A percentile compares a stretch with the other conserved stretches of the same genome.
These are phyloP conservation scores for Tetramorium alpestre DNA, from an alignment of 1,140 invertebrate genomes.

Conservation along the genomic window DNA sequence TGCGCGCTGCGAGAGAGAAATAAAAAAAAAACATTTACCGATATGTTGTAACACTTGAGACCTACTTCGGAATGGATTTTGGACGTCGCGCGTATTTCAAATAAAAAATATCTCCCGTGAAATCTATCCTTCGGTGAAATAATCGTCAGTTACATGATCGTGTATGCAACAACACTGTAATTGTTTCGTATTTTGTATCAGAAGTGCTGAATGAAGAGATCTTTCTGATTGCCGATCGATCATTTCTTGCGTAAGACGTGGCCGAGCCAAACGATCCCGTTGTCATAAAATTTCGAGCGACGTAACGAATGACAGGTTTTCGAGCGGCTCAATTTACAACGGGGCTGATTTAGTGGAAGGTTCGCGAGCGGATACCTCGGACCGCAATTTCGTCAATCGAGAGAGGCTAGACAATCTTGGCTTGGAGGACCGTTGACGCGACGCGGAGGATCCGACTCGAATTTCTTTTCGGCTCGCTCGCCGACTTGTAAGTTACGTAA, in stretches of 20 bases:
- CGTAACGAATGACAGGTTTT: slow-evolving; percentile 10
- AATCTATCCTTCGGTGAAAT: slow-evolving; percentile 17
- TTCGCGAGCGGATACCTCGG: background rate
- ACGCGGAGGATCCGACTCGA: background rate
- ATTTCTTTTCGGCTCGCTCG: slow-evolving; percentile 7
- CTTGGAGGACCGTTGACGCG: background rate
- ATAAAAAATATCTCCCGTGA: slow-evolving; percentile 7
- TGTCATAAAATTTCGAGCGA: slow-evolving; percentile 22
- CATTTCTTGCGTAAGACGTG: slow-evolving; percentile 63
- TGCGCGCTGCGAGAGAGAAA: background rate
- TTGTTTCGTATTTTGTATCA: slow-evolving; percentile 1
- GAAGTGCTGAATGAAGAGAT: slow-evolving; percentile 20
- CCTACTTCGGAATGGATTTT: background rate
- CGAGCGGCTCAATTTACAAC: slow-evolving; percentile 27
- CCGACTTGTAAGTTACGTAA: slow-evolving; percentile 17
- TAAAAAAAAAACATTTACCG: background rate
- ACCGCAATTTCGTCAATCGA: slow-evolving; percentile 8
- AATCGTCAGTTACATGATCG: background rate
- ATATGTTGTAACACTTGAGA: background rate
- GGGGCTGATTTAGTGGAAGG: slow-evolving; percentile 25
- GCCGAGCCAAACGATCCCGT: background rate
- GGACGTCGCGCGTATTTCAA: background rate
- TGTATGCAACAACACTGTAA: background rate
- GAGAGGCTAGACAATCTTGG: slow-evolving; percentile 4
- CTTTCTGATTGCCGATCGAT: slow-evolving; percentile 64